These are phyloP conservation scores for Ambastaia sidthimunki DNA, from an alignment of 2,797 vertebrate species.

Conservation along the genomic window DNA sequence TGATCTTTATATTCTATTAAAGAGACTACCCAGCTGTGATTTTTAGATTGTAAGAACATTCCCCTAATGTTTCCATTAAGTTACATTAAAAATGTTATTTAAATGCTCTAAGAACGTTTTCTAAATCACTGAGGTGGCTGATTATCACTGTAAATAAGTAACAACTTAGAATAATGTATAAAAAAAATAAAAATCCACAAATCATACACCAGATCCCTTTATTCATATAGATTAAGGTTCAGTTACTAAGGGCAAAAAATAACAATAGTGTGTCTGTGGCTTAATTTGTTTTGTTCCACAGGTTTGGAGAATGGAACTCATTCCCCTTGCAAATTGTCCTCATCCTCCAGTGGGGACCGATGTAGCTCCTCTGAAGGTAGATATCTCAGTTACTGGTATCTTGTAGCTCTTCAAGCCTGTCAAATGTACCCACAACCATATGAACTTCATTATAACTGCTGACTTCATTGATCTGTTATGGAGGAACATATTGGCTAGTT, in stretches of 20 bases:
- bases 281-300: slow-evolving; percentile 61
- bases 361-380: slow-evolving; percentile 78
- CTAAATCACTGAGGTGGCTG: too few species aligned
- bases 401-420: background rate
- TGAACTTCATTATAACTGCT: background rate
- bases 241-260: background rate
- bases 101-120: too few species aligned
- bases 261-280: background rate
- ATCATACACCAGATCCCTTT: too few species aligned
- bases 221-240: too few species aligned
- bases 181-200: too few species aligned
- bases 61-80: too few species aligned
- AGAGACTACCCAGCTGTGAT: too few species aligned
- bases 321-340: slow-evolving; percentile 73
- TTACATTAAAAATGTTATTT: too few species aligned
- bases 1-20: too few species aligned
- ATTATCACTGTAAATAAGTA: background rate
- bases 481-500: background rate
- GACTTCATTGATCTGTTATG: slow-evolving; percentile 7
- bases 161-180: background rate
- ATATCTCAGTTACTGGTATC: background rate
- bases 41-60: too few species aligned
- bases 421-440: background rate
- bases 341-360: slow-evolving; percentile 73
- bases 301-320: slow-evolving; percentile 71